Percentiles rank a stretch among this genome's conserved stretches.
These are phyloP conservation scores for Tinea semifulvella DNA, from an alignment of 2,888 invertebrate genomes.

Conservation along the genomic window DNA sequence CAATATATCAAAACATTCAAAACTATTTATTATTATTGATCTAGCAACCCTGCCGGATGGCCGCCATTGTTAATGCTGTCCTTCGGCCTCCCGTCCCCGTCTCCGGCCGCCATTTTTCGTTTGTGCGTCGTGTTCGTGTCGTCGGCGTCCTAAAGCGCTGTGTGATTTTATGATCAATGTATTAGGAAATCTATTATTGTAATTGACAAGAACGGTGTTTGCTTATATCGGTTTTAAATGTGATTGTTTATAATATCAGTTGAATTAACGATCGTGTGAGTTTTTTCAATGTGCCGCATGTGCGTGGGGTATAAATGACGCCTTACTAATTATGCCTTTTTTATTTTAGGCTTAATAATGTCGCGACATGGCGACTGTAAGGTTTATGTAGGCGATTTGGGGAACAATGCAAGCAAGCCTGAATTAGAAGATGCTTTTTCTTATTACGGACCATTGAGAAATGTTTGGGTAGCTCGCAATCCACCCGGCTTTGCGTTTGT, in stretches of 20 bases:
- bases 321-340: conserved; percentile 11
- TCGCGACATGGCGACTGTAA: conserved; percentile 90
- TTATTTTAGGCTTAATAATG: conserved; percentile 68
- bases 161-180: background rate
- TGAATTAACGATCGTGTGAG: background rate
- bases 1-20: no score
- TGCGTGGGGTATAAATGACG: background rate
- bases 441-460: conserved; percentile 89
- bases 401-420: conserved; percentile 89
- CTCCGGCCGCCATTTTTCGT: background rate
- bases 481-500: conserved; percentile 96
- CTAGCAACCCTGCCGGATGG: background rate
- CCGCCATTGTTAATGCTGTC: background rate
- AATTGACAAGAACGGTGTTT: conserved; percentile 4
- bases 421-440: conserved; percentile 94
- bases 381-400: conserved; percentile 95
- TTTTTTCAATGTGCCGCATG: background rate
- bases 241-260: background rate
- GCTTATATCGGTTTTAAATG: background rate
- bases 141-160: background rate
- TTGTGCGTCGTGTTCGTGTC: background rate
- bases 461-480: conserved; percentile 98
- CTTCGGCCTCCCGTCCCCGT: background rate
- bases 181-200: background rate
- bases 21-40: no score